These are phyloP conservation scores for Xiphias gladius DNA, from an alignment of 2,113 vertebrate species.

Conservation along the genomic window DNA sequence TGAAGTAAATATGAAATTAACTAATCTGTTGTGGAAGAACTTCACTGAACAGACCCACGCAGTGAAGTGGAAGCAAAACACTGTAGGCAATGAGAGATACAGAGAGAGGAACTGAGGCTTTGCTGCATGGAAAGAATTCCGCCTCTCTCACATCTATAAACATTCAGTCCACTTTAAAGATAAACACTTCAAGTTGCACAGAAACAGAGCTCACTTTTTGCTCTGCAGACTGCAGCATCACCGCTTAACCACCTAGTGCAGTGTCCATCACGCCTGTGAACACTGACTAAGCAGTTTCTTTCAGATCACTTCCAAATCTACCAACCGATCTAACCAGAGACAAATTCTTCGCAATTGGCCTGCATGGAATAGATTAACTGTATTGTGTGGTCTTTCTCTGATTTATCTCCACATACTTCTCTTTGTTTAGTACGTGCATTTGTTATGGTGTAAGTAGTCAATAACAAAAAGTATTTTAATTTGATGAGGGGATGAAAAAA, in stretches of 20 bases:
- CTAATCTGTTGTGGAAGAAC: background rate
- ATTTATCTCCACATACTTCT: background rate
- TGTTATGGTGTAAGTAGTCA: background rate
- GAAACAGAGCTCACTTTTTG: constrained; percentile 36
- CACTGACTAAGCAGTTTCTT: background rate
- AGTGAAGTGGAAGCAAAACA: constrained; percentile 10
- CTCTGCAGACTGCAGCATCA: constrained; percentile 17
- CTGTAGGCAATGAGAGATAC: constrained; percentile 18
- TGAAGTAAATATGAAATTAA: constrained; percentile 1
- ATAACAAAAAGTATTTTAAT: too few relatives aligned
- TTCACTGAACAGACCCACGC: constrained; percentile 4
- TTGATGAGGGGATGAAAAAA: background rate
- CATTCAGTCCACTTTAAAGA: constrained; percentile 41
- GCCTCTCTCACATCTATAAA: constrained; percentile 63
- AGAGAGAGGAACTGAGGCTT: constrained; percentile 1
- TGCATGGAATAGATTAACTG: background rate
- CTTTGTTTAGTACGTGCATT: background rate
- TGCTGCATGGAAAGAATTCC: constrained; percentile 48
- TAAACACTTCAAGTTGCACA: constrained; percentile 67
- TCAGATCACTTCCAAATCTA: background rate
- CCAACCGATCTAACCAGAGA: background rate
- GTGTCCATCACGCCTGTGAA: background rate
- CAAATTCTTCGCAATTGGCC: background rate
- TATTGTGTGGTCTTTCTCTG: background rate
- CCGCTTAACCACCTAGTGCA: background rate